A percentile compares a stretch with the other conserved stretches of the same genome.
phyloP scores from a whole-genome alignment of 2,113 vertebrate genomes.

The Takifugu bimaculatus region DNA sequence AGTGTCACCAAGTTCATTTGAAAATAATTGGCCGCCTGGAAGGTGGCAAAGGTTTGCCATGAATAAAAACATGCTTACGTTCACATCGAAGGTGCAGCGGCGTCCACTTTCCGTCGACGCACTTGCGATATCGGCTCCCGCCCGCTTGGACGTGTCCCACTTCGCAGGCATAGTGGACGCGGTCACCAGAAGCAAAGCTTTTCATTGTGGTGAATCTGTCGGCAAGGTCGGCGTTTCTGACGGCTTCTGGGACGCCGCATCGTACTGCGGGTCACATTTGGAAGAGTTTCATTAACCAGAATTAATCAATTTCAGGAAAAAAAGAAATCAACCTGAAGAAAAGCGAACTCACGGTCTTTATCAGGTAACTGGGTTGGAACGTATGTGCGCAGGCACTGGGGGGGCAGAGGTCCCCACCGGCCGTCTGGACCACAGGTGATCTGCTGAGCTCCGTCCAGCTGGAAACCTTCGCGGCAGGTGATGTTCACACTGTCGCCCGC shows the following conservation, averaged over 20 bases:
- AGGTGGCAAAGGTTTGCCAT: neutral
- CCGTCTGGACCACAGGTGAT: conserved; percentile 47
- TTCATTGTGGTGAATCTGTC: conserved; percentile 16
- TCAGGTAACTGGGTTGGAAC: neutral
- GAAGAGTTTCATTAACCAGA: neutral
- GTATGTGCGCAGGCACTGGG: conserved; percentile 32
- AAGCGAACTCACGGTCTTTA: neutral
- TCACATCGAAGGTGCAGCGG: conserved; percentile 34
- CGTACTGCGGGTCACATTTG: conserved; percentile 2
- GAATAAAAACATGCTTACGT: conserved; percentile 33
- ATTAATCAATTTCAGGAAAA: neutral
- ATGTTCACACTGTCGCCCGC: conserved; percentile 36
- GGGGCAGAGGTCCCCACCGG: conserved; percentile 50
- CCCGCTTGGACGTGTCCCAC: conserved; percentile 25
- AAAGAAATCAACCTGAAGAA: neutral
- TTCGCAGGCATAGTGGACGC: conserved; percentile 40
- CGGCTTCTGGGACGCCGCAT: conserved; percentile 26
- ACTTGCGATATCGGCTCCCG: conserved; percentile 32
- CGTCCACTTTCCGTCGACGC: conserved; percentile 44
- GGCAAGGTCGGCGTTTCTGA: conserved; percentile 1
- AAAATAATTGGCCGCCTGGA: neutral
- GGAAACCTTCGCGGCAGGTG: conserved; percentile 49
- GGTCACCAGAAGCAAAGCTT: conserved; percentile 24
- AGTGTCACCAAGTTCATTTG: neutral
- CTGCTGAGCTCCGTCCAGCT: conserved; percentile 34